Percentiles rank a stretch among this genome's conserved stretches.
Evolutionary conservation across 2,888 invertebrate genomes (phyloP).

Genomic region (Drosophila rellima): DNA sequence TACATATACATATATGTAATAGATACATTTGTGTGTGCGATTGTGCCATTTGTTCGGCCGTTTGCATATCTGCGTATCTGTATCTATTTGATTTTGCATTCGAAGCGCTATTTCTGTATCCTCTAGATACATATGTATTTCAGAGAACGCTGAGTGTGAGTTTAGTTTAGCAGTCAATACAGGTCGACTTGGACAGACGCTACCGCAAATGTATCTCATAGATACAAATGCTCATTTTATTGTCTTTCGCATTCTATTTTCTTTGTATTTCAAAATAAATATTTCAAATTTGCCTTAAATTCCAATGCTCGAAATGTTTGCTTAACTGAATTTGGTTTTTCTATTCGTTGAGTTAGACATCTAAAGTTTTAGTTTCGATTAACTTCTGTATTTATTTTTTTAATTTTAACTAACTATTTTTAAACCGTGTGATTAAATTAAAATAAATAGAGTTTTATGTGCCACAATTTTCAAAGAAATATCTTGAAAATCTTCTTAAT

Average conservation of each 20-base stretch:
- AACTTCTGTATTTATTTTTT: background rate
- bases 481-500: too few species aligned
- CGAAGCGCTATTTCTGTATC: conserved; percentile 62
- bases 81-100: conserved; percentile 70
- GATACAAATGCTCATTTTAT: conserved; percentile 1
- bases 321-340: background rate
- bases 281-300: conserved; percentile 12
- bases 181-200: conserved; percentile 42
- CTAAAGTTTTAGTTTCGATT: background rate
- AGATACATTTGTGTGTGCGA: conserved; percentile 8
- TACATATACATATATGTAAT: conserved; percentile 27
- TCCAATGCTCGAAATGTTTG: conserved; percentile 1
- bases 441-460: background rate
- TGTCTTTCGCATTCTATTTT: background rate
- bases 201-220: conserved; percentile 17
- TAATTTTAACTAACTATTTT: background rate
- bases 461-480: background rate
- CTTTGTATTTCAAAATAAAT: conserved; percentile 3
- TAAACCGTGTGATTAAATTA: background rate
- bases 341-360: too few species aligned
- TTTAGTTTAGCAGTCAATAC: conserved; percentile 1
- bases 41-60: conserved; percentile 22
- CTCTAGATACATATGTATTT: conserved; percentile 13
- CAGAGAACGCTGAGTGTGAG: conserved; percentile 19
- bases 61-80: conserved; percentile 32